These are phyloP conservation scores for Semnornis frantzii DNA, from an alignment of 2,113 vertebrate genomes.

Conservation along the genomic window DNA sequence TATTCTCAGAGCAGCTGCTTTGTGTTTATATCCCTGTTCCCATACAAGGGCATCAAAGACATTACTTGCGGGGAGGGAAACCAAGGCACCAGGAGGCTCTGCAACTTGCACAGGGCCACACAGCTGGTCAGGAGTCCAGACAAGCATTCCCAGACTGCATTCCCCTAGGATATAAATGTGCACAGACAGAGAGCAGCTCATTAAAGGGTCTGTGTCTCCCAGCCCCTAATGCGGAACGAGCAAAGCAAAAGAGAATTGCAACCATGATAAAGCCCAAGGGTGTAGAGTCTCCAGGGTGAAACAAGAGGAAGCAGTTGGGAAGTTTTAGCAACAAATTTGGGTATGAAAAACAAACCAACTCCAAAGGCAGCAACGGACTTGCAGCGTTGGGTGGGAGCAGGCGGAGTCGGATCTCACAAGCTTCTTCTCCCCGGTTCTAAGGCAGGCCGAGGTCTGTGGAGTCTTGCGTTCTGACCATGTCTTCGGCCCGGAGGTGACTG, in stretches of 20 bases:
- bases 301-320: background rate
- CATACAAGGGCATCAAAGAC: background rate
- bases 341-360: background rate
- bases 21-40: background rate
- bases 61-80: background rate
- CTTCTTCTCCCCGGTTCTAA: rapidly evolving
- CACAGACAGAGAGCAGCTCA: background rate
- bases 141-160: background rate
- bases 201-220: background rate
- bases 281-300: no score
- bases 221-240: background rate
- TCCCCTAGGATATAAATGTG: background rate
- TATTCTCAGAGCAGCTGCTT: background rate
- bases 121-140: background rate
- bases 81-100: background rate
- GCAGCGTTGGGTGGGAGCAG: background rate
- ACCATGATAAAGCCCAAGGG: background rate
- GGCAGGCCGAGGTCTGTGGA: background rate
- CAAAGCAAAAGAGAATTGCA: background rate
- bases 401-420: background rate
- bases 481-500: background rate
- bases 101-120: background rate
- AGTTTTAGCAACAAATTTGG: background rate
- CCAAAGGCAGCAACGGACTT: background rate
- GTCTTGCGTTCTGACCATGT: background rate